phyloP scores from a whole-genome alignment of 2,797 vertebrate species.

The Notoglanidium macrostoma region DNA sequence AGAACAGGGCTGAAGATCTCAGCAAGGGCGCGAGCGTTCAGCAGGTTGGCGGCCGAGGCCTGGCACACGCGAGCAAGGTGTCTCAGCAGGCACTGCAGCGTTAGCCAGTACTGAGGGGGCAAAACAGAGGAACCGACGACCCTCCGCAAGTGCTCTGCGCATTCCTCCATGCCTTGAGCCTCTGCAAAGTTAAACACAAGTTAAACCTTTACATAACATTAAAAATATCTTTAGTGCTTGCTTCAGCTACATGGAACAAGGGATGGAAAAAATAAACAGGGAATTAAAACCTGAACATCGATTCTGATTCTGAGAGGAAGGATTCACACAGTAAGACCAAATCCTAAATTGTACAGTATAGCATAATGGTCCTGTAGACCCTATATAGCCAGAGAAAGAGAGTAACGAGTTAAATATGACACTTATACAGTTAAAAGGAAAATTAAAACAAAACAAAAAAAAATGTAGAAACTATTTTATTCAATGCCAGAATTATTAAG shows the following conservation, averaged over 20 bases:
- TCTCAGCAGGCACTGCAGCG: conserved; percentile 90
- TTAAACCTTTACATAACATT: background rate
- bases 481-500: background rate
- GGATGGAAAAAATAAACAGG: background rate
- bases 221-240: background rate
- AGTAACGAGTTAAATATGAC: background rate
- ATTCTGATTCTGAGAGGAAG: background rate
- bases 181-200: conserved; percentile 71
- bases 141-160: conserved; percentile 84
- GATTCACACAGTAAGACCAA: background rate
- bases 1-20: conserved; percentile 93
- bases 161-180: conserved; percentile 85
- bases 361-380: background rate
- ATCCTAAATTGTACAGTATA: background rate
- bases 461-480: background rate
- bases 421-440: background rate
- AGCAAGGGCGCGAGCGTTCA: conserved; percentile 83
- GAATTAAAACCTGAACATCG: background rate
- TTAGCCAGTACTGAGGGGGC: conserved; percentile 93
- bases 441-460: background rate
- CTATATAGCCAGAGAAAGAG: background rate
- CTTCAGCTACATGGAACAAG: background rate
- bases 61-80: conserved; percentile 91
- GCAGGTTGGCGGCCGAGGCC: conserved; percentile 84
- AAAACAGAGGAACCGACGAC: conserved; percentile 82